Conservation (phyloP, 2,113 vertebrate species). For the Neoarius graeffei region DNA sequence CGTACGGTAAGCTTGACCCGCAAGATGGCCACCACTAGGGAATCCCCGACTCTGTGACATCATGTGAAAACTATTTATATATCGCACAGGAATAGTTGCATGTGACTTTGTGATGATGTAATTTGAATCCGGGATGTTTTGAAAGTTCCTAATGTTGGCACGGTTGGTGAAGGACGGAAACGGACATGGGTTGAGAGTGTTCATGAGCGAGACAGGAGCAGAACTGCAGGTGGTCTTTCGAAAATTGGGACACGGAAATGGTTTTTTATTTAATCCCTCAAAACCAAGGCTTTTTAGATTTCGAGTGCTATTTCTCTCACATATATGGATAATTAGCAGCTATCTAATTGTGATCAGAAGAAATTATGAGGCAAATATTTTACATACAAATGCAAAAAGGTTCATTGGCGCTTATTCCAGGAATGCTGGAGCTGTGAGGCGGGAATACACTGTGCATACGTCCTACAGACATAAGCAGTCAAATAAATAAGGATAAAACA, state of each 20-base stretch:
- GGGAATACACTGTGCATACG: too few species aligned
- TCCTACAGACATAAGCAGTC: too few species aligned
- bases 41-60: too few species aligned
- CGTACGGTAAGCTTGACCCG: too few species aligned
- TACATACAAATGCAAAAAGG: too few species aligned
- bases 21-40: too few species aligned
- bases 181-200: not conserved
- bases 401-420: too few species aligned
- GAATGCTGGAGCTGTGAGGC: too few species aligned
- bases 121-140: not conserved
- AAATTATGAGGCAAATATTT: not conserved
- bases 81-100: not conserved
- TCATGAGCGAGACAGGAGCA: not conserved
- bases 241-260: slow-evolving; percentile 54
- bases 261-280: slow-evolving; percentile 49
- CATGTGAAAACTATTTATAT: too few species aligned
- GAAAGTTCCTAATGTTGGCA: not conserved
- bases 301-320: slow-evolving; percentile 51
- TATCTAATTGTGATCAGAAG: not conserved
- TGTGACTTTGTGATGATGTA: not conserved
- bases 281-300: slow-evolving; percentile 37
- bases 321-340: slow-evolving; percentile 4
- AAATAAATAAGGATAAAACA: too few species aligned
- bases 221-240: not conserved
- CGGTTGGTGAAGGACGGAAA: not conserved